Evolutionary conservation across 2,797 vertebrate genomes (phyloP).

Genomic region (Scolopax rusticola): DNA sequence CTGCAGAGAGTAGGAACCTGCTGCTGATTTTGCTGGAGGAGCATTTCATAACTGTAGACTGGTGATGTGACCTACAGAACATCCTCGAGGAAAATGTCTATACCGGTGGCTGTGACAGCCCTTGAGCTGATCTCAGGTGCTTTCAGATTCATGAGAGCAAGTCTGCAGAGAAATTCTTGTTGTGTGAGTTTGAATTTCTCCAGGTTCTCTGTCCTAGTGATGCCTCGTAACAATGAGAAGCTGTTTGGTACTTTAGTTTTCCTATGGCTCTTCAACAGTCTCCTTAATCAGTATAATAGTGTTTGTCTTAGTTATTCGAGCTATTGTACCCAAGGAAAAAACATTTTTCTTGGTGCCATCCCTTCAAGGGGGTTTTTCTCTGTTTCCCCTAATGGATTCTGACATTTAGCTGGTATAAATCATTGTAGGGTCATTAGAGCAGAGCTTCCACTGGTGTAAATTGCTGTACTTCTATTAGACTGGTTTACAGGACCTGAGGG

Average conservation of each 20-base stretch:
- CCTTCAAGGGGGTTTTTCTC: background rate
- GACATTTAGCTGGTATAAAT: conserved; percentile 37
- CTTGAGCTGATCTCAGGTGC: background rate
- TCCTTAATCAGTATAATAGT: background rate
- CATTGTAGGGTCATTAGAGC: background rate
- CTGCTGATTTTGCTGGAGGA: background rate
- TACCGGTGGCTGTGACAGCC: background rate
- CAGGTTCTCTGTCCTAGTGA: background rate
- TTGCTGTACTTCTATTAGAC: background rate
- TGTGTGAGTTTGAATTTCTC: background rate
- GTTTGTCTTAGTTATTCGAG: conserved; percentile 32
- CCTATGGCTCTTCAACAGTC: background rate
- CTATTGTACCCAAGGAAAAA: background rate
- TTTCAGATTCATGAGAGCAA: background rate
- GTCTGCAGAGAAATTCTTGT: background rate
- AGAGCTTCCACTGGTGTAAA: background rate
- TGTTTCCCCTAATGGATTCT: background rate
- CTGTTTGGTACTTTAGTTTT: conserved; percentile 9
- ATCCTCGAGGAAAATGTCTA: background rate
- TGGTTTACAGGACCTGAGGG: background rate
- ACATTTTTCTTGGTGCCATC: background rate
- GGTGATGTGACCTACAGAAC: background rate
- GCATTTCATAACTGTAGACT: background rate
- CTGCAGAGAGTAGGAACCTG: background rate
- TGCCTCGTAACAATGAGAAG: background rate